Base-by-base conservation (phyloP, 2,113 vertebrate species). In the Tenebrosternarchus preto region DNA sequence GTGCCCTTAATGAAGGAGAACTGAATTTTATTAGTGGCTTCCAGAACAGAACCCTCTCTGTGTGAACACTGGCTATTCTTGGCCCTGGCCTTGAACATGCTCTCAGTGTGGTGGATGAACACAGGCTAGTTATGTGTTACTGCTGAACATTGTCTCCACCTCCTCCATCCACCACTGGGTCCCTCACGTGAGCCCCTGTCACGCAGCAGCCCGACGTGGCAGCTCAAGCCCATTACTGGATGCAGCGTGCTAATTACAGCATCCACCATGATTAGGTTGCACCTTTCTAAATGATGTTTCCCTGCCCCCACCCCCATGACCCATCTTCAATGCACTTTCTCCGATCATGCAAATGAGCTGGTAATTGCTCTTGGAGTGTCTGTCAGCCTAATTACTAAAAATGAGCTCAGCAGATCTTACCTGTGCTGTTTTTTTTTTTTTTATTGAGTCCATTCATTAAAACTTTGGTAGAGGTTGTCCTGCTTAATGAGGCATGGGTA, bases 261-360 rank as follows among this genome's bases (percentile, higher is more conserved):
- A 68, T 72, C 61, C 66, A 61, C n/a, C 17, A 43, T 67, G 61
- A 76, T 81, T 76, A 81, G 39, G 60, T 60, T 55, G 57, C 2
- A 56, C 43, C 15, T 55, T 46, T 73, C 31, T 19, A 80, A 80
- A 60, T 12, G 61, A 80, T 83, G 77, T 56, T n/a, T n/a, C 46
- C 2, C 33, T 36, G 33, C 64, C 64, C n/a, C 29, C 33, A 31
- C 64, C n/a, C 29, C 33, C 22, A 19, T 69, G 60, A 85, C 83
- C 84, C 74, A 77, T 84, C 81, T 70, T 73, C 67, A 8, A 76
- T 16, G 19, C 55, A 69, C 39, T 31, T 36, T 20, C 71, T 80
- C 80, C 22, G 68, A 78, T n/a, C 80, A 83, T 68, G 80, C 78
- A 84, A 84, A 87, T 84, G 8, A 85, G 82, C 84, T 77, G 70